These are phyloP conservation scores for Tapera naevia DNA, from an alignment of 2,797 vertebrate species.

Conservation along the genomic window DNA sequence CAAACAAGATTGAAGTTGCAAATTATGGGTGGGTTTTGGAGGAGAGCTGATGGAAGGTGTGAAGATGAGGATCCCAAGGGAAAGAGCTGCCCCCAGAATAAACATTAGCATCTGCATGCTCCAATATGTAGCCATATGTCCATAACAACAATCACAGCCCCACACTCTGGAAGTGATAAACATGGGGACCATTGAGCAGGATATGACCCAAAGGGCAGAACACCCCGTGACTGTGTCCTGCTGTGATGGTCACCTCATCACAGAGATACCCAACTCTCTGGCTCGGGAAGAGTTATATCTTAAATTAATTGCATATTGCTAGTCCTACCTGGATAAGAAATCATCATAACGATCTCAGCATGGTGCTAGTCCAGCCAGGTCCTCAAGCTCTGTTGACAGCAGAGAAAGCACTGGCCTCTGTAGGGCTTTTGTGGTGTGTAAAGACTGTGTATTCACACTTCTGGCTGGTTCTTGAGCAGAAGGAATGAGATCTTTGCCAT, in stretches of 20 bases:
- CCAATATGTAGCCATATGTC: accelerated
- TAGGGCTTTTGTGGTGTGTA: not conserved
- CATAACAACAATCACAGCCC: not conserved
- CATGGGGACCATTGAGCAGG: accelerated
- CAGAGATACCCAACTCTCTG: accelerated
- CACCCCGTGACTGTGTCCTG: accelerated
- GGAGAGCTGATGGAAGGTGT: not conserved
- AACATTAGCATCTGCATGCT: not conserved
- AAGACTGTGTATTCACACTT: not conserved
- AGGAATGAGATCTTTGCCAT: not conserved
- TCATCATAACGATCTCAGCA: not conserved
- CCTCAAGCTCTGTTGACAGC: not conserved
- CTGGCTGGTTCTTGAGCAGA: not conserved
- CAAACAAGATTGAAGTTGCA: accelerated
- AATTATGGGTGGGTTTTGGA: not conserved
- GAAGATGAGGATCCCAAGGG: not conserved
- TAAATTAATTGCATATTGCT: not conserved
- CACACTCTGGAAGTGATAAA: accelerated
- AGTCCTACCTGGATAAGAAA: not conserved
- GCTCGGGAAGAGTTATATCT: not conserved
- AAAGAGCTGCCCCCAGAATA: not conserved
- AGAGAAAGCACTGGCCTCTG: not conserved
- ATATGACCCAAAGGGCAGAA: not conserved
- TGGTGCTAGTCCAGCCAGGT: not conserved
- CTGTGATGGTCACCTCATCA: accelerated